phyloP scores from a whole-genome alignment of 1,140 invertebrate genomes.

The Temnothorax nylanderi region DNA sequence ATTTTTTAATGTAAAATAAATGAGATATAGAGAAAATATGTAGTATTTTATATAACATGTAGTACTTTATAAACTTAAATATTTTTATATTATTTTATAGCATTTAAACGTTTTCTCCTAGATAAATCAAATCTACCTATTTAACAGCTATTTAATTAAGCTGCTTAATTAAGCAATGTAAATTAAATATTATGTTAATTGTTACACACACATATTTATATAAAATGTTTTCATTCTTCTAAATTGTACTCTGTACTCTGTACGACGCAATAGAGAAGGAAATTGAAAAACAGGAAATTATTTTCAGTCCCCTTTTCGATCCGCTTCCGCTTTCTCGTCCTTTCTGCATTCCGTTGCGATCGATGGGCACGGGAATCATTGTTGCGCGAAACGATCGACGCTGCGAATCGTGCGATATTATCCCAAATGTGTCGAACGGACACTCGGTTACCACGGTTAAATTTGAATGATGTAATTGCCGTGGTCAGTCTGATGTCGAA shows the following conservation, averaged over 20 bases:
- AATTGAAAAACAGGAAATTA: constrained; percentile 56
- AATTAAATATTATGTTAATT: neutral
- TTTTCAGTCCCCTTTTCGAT: constrained; percentile 47
- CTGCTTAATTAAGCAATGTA: neutral
- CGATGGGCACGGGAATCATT: neutral
- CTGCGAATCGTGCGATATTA: constrained; percentile 24
- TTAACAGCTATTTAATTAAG: neutral
- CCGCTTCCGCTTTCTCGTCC: constrained; percentile 35
- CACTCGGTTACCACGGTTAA: constrained; percentile 29
- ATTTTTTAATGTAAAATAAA: neutral
- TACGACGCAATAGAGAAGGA: constrained; percentile 39
- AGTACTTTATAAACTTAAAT: neutral
- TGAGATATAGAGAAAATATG: neutral
- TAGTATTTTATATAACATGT: neutral
- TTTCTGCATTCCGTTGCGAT: constrained; percentile 40
- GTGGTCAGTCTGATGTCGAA: constrained; percentile 4
- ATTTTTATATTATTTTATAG: neutral
- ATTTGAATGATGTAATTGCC: constrained; percentile 21
- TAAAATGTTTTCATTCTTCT: neutral
- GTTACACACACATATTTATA: neutral
- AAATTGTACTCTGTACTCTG: neutral
- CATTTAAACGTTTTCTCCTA: neutral
- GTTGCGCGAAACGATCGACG: constrained; percentile 31
- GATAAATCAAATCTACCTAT: neutral
- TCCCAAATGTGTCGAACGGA: constrained; percentile 25